Conservation (phyloP, 1,140 invertebrate species). For the Drosophila funebris region DNA sequence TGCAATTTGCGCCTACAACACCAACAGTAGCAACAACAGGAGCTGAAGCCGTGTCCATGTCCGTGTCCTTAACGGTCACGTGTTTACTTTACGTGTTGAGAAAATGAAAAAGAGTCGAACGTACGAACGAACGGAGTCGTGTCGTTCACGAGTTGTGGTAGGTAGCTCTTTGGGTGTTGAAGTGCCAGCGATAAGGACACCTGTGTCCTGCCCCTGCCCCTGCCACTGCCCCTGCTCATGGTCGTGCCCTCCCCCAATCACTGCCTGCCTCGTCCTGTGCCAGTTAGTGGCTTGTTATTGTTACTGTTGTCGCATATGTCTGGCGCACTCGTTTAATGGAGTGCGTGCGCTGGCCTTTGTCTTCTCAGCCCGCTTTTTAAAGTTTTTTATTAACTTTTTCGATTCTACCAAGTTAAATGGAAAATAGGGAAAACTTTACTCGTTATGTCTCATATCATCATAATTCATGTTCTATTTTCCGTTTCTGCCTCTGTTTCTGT, state of each 20-base stretch:
- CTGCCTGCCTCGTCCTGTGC: conserved; percentile 9
- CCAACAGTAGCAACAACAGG: not conserved
- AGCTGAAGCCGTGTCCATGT: conserved; percentile 31
- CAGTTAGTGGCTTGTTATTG: conserved; percentile 76
- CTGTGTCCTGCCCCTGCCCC: conserved; percentile 42
- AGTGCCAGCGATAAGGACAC: conserved; percentile 75
- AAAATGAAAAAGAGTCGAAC: conserved; percentile 70
- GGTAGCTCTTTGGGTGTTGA: conserved; percentile 65
- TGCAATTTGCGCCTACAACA: conserved; percentile 80
- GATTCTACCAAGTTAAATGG: conserved; percentile 76
- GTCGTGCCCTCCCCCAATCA: not conserved
- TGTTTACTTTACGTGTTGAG: conserved; percentile 80
- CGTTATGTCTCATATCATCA: conserved; percentile 66
- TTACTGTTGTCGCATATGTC: conserved; percentile 63
- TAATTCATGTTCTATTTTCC: conserved; percentile 75
- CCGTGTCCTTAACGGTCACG: conserved; percentile 78
- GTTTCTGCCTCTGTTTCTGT: not conserved
- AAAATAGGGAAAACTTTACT: conserved; percentile 56
- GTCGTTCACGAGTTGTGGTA: conserved; percentile 3
- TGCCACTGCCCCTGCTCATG: not conserved
- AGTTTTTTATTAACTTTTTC: conserved; percentile 66
- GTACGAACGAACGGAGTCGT: not conserved
- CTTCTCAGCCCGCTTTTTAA: conserved; percentile 3
- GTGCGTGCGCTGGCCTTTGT: conserved; percentile 60
- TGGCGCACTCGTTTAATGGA: conserved; percentile 51